Conservation (phyloP, 2,888 invertebrate species). For the Lasioglossum leucozonium region DNA sequence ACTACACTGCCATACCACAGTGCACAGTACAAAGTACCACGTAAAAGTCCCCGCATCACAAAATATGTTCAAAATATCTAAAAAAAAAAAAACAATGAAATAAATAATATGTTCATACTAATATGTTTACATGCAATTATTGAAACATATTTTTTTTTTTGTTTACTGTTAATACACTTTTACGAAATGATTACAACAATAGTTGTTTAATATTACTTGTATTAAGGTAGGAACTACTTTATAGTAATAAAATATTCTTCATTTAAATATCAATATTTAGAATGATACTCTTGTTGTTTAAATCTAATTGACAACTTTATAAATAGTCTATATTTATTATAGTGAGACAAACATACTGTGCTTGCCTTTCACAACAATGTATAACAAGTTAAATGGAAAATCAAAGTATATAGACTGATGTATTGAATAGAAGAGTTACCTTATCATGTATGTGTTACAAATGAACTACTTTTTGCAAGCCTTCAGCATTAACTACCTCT, state of each 20-base stretch:
- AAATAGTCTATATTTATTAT: not conserved
- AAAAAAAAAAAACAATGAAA: constrained; percentile 11
- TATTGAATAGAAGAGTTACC: constrained; percentile 30
- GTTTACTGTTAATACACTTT: not conserved
- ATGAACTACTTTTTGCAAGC: constrained; percentile 75
- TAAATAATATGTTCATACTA: not conserved
- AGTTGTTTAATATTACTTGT: not conserved
- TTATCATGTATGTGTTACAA: constrained; percentile 62
- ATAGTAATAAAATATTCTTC: not conserved
- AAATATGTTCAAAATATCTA: constrained; percentile 35
- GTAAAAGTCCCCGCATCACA: constrained; percentile 80
- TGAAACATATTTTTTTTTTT: not conserved
- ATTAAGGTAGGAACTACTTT: not conserved
- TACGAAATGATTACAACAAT: not conserved
- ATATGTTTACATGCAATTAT: not conserved
- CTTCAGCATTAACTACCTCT: constrained; percentile 75
- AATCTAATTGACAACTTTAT: not conserved
- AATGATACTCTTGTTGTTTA: not conserved
- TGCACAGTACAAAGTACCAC: constrained; percentile 84
- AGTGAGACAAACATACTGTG: not conserved
- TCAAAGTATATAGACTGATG: constrained; percentile 5
- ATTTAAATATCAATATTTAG: constrained; percentile 10
- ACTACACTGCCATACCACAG: constrained; percentile 86
- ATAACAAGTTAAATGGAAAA: not conserved
- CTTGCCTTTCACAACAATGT: not conserved